These are phyloP conservation scores for Scotopteryx bipunctaria DNA, from an alignment of 2,888 invertebrate species.

Conservation along the genomic window DNA sequence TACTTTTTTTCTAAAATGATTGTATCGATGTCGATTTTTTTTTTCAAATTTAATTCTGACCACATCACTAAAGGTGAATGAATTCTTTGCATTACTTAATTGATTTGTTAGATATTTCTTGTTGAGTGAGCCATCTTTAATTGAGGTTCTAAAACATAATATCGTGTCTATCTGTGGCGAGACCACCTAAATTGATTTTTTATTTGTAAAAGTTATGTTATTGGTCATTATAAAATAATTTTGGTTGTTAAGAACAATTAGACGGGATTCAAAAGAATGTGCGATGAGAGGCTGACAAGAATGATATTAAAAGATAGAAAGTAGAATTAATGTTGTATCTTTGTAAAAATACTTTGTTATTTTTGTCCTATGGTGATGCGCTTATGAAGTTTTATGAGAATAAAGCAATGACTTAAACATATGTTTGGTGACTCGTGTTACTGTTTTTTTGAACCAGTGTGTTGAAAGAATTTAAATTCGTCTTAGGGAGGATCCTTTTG, in stretches of 20 bases:
- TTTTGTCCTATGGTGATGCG: no score
- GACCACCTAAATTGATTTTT: conserved; percentile 55
- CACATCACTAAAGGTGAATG: conserved; percentile 73
- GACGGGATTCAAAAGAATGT: conserved; percentile 21
- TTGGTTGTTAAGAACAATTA: conserved; percentile 30
- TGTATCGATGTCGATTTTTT: conserved; percentile 20
- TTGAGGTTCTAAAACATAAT: conserved; percentile 66
- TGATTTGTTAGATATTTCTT: conserved; percentile 79
- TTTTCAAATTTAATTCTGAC: conserved; percentile 4
- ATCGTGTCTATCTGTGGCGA: conserved; percentile 44
- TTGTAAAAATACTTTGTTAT: no score
- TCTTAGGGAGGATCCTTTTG: no score
- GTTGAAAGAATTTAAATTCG: no score
- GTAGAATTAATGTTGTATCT: not conserved
- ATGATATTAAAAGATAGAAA: conserved; percentile 5
- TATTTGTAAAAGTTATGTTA: conserved; percentile 34
- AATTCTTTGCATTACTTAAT: conserved; percentile 80
- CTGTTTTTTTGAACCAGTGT: no score
- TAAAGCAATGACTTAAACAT: no score
- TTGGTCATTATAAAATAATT: conserved; percentile 32
- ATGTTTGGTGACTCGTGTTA: no score
- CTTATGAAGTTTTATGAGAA: no score
- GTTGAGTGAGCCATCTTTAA: conserved; percentile 75
- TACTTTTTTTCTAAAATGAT: no score
- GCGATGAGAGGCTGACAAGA: conserved; percentile 18